Percentiles rank a stretch among this genome's conserved stretches.
phyloP scores from a whole-genome alignment of 2,113 vertebrate genomes.

The Pseudorectes ferrugineus region DNA sequence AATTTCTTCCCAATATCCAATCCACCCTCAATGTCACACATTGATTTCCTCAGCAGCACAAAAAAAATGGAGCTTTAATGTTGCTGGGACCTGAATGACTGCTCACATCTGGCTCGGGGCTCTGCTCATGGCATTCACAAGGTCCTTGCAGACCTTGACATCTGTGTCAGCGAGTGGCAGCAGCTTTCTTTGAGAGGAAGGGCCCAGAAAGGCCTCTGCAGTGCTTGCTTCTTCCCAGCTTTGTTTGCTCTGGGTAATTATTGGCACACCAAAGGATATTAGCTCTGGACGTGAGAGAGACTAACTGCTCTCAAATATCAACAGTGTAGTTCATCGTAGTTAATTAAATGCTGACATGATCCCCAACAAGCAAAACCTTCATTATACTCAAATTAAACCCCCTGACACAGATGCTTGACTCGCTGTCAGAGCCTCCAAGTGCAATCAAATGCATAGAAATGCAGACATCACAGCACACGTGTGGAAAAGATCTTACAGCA shows the following conservation, averaged over 20 bases:
- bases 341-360: conserved; percentile 28
- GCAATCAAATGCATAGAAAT: not conserved
- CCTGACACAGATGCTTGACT: not conserved
- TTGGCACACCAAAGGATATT: not conserved
- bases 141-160: not conserved
- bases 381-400: not conserved
- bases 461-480: not conserved
- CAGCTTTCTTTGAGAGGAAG: not conserved
- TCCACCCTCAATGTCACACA: not conserved
- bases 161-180: not conserved
- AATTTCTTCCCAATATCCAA: not conserved
- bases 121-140: not conserved
- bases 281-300: not conserved
- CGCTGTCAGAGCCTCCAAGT: not conserved
- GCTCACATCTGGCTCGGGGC: not conserved
- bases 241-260: conserved; percentile 4
- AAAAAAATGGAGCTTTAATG: not conserved
- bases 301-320: not conserved
- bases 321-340: not conserved
- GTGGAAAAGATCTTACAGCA: not conserved
- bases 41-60: not conserved
- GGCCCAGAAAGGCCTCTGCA: not conserved
- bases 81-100: not conserved
- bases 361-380: not conserved
- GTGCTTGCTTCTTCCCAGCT: not conserved